Conservation (phyloP, 2,888 invertebrate genomes). For the Dugesia japonica region DNA sequence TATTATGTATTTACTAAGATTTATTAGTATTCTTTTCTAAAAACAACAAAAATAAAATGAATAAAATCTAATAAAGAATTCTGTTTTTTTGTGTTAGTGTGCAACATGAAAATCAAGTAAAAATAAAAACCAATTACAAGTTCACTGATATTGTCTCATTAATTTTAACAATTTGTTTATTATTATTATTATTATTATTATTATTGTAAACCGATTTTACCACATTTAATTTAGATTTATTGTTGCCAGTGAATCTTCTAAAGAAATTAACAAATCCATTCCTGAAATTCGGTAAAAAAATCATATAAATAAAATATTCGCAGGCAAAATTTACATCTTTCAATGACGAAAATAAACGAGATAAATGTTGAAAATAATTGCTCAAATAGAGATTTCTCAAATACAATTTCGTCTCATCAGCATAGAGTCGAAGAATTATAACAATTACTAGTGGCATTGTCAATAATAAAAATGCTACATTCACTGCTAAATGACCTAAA, state of each 20-base stretch:
- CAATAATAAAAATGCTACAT: constrained; percentile 29
- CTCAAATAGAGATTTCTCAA: background rate
- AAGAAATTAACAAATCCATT: background rate
- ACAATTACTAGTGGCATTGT: constrained; percentile 27
- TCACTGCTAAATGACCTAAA: constrained; percentile 28
- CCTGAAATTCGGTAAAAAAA: constrained; percentile 30
- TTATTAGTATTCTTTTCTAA: too few relatives aligned
- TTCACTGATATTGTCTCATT: too few relatives aligned
- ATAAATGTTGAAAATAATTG: background rate
- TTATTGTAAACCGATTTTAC: too few relatives aligned
- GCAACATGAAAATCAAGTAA: too few relatives aligned
- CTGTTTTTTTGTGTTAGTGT: too few relatives aligned
- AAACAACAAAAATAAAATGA: too few relatives aligned
- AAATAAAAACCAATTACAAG: too few relatives aligned
- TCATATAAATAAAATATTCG: constrained; percentile 33
- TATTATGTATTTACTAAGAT: too few relatives aligned
- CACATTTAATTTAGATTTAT: background rate
- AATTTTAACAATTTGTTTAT: too few relatives aligned
- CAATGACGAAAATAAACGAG: constrained; percentile 30
- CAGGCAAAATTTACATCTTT: constrained; percentile 33
- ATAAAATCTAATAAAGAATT: too few relatives aligned
- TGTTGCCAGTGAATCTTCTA: background rate
- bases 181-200: too few relatives aligned
- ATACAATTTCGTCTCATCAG: background rate
- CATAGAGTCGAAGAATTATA: constrained; percentile 21